Conservation (phyloP, 2,797 vertebrate species). For the Sebastes taczanowskii region DNA sequence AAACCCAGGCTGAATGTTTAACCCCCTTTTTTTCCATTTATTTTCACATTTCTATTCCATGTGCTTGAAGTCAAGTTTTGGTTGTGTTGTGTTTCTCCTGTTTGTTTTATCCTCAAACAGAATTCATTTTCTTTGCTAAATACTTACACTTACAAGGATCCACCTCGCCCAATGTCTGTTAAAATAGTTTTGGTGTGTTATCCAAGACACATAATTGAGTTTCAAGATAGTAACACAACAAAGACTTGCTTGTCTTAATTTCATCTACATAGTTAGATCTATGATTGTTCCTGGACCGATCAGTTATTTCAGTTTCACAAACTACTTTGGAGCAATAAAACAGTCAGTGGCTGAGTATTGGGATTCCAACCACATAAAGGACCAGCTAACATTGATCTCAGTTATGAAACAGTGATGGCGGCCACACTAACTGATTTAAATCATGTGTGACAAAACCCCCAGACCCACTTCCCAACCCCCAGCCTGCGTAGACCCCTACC, state of each 20-base stretch:
- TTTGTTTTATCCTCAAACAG: background rate
- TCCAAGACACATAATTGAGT: background rate
- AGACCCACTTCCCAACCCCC: conserved; percentile 34
- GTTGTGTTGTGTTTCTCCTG: background rate
- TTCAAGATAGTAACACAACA: background rate
- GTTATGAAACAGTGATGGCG: background rate
- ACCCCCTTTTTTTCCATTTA: background rate
- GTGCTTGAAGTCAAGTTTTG: background rate
- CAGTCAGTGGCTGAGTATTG: background rate
- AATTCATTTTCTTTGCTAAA: background rate
- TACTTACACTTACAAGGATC: background rate
- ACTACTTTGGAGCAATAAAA: background rate
- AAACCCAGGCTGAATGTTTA: no score
- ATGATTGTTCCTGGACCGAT: background rate
- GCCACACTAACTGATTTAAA: background rate
- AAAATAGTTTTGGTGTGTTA: background rate
- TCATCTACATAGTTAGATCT: background rate
- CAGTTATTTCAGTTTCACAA: background rate
- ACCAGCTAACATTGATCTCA: background rate
- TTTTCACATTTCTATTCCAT: background rate
- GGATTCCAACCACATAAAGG: background rate
- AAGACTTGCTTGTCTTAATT: background rate
- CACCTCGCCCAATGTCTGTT: background rate
- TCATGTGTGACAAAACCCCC: background rate
- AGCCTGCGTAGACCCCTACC: conserved; percentile 31